A percentile compares a stretch with the other conserved stretches of the same genome.
Evolutionary conservation across 2,113 vertebrate species (phyloP).

Genomic region (Thomomys bottae): DNA sequence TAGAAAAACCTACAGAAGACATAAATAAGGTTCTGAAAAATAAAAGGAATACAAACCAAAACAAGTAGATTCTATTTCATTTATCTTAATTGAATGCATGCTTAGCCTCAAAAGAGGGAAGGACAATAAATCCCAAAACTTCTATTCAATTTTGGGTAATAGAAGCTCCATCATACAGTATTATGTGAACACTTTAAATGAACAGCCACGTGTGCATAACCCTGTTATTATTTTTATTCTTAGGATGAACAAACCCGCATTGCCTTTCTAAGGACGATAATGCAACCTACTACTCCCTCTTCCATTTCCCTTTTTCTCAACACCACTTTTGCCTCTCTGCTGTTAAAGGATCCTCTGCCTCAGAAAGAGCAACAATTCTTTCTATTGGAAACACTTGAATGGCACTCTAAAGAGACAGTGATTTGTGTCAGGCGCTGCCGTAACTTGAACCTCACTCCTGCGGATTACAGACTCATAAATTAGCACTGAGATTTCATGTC

Average conservation of each 20-base stretch:
- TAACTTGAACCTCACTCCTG: conserved; percentile 55
- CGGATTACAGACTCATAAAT: conserved; percentile 47
- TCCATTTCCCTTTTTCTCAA: conserved; percentile 7
- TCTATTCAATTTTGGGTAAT: background rate
- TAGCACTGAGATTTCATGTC: conserved; percentile 32
- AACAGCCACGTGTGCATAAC: background rate
- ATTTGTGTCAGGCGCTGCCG: conserved; percentile 47
- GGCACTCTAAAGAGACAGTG: conserved; percentile 47
- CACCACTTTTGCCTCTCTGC: conserved; percentile 36
- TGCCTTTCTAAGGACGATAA: background rate
- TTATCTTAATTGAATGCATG: background rate
- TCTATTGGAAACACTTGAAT: conserved; percentile 29
- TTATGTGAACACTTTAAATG: background rate
- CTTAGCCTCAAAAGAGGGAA: background rate
- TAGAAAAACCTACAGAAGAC: background rate
- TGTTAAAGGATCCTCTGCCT: background rate
- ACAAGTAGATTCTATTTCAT: background rate
- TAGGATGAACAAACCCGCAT: background rate
- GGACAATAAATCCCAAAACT: background rate
- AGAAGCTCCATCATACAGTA: background rate
- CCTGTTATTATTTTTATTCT: background rate
- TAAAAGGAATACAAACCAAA: background rate
- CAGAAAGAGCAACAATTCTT: conserved; percentile 46
- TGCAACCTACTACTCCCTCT: background rate
- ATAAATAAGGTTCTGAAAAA: background rate